Percentiles rank a stretch among this genome's conserved stretches.
phyloP scores from a whole-genome alignment of 2,113 vertebrate genomes.

The Hiodon tergisus region DNA sequence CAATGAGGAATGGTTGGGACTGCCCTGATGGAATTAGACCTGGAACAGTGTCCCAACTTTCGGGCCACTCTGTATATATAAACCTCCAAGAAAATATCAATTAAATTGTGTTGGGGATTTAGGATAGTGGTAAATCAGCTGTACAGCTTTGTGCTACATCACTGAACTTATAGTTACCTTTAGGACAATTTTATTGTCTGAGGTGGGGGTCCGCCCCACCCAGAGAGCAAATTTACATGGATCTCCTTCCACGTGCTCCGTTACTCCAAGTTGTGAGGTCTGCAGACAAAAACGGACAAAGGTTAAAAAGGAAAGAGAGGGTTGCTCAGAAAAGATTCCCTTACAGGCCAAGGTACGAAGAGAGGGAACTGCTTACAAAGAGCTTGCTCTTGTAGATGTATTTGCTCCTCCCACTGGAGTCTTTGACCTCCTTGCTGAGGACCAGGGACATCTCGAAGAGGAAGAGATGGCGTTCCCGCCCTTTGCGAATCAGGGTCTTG shows the following conservation, averaged over 20 bases:
- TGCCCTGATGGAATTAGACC: no score
- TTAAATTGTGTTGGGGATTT: background rate
- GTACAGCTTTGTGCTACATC: background rate
- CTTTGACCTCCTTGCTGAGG: conserved; percentile 98
- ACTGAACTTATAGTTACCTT: conserved; percentile 68
- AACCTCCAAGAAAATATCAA: no score
- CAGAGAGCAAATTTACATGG: conserved; percentile 97
- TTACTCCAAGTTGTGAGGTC: conserved; percentile 96
- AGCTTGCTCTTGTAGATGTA: conserved; percentile 98
- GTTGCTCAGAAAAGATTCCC: background rate
- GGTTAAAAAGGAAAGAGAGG: background rate
- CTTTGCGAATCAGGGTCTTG: conserved; percentile 95
- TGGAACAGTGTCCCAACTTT: background rate
- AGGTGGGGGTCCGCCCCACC: conserved; percentile 95
- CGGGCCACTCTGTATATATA: background rate
- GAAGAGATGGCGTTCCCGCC: conserved; percentile 93
- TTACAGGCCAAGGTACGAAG: background rate
- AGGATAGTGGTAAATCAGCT: background rate
- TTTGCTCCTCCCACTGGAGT: conserved; percentile 96
- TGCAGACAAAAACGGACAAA: conserved; percentile 41
- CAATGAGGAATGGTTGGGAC: no score
- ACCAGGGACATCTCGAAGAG: conserved; percentile 98
- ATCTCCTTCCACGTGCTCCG: conserved; percentile 96
- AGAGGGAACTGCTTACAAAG: conserved; percentile 72
- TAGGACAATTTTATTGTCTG: conserved; percentile 98